Evolutionary conservation across 2,113 vertebrate genomes (phyloP), one percentile per base, ranked within the genome.

Genomic region (Burhinus bistriatus): DNA sequence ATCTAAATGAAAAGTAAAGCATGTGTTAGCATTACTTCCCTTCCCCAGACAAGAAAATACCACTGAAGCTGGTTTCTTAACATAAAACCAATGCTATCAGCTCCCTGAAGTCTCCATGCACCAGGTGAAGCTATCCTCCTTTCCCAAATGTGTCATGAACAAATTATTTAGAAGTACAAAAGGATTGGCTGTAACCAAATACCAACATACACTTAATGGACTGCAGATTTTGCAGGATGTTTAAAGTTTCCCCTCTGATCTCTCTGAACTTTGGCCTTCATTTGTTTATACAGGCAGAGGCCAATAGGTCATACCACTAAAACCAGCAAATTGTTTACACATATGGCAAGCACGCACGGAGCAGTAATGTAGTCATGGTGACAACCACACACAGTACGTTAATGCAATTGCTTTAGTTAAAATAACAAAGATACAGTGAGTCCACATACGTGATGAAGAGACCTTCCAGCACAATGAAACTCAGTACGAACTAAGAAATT

Each of bases 201-300:
- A 82, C 95, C 90, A 75, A 93, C 20, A 7, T 51, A 38, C 44
- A 32, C 92, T 96, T 97, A 95, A 96, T 84, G 88, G 85, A 91
- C 51, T 94, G 38, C 70, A 86, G 93, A 89, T 95, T 78, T 29
- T 40, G 51, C 81, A 95, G 96, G 96, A 94, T 83, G 89, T 95
- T 88, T 96, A 94, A 72, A 95, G 90, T 89, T 94, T 86, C 84
- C 57, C 83, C 83, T 95, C 97, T 97, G 95, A 90, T 97, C 96
- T 98, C 96, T 97, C 88, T 97, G 96, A 94, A 98, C 97, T 98
- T 96, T 96, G 97, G 65, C 97, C 97, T 97, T 65, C 90, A 79
- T 97, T 97, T 98, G 97, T 98, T 98, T 97, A 96, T 62, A 92
- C 75, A 92, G 64, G 40, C 84, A 51, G 68, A 97, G 94, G 95